These are phyloP conservation scores for Drosophila hydei DNA, from an alignment of 1,140 invertebrate genomes.

Conservation along the genomic window DNA sequence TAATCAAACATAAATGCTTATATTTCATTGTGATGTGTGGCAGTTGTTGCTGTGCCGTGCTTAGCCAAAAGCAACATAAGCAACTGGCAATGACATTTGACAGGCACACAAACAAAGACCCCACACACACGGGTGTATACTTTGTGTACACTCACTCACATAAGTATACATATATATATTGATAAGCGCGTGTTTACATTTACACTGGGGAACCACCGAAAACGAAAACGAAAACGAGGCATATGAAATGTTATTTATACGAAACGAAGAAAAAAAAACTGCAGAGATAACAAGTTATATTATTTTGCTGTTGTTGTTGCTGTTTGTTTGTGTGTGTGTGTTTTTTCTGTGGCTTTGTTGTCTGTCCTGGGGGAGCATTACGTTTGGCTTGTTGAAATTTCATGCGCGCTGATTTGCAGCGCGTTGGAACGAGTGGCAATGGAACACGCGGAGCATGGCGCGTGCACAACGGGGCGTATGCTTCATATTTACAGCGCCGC, in stretches of 20 bases:
- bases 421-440: slow-evolving; percentile 32
- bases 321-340: background rate
- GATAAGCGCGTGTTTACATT: slow-evolving; percentile 75
- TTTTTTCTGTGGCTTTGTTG: slow-evolving; percentile 22
- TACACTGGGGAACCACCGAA: slow-evolving; percentile 63
- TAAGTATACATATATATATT: slow-evolving; percentile 31
- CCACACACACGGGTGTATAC: background rate
- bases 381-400: slow-evolving; percentile 54
- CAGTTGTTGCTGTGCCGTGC: slow-evolving; percentile 48
- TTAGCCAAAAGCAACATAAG: slow-evolving; percentile 73
- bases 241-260: slow-evolving; percentile 50
- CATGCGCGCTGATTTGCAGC: slow-evolving; percentile 70
- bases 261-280: slow-evolving; percentile 23
- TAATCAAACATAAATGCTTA: slow-evolving; percentile 68
- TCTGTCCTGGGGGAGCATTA: slow-evolving; percentile 43
- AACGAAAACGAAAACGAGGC: slow-evolving; percentile 41
- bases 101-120: slow-evolving; percentile 34
- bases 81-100: slow-evolving; percentile 78
- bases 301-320: slow-evolving; percentile 38
- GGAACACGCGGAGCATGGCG: slow-evolving; percentile 9
- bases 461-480: slow-evolving; percentile 20
- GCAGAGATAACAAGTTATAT: slow-evolving; percentile 74
- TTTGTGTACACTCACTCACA: slow-evolving; percentile 53
- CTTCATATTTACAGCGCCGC: slow-evolving; percentile 42
- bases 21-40: slow-evolving; percentile 74